Percentiles rank a stretch among this genome's conserved stretches.
Evolutionary conservation across 2,888 invertebrate species (phyloP).

Genomic region (Polymixis flavicincta): DNA sequence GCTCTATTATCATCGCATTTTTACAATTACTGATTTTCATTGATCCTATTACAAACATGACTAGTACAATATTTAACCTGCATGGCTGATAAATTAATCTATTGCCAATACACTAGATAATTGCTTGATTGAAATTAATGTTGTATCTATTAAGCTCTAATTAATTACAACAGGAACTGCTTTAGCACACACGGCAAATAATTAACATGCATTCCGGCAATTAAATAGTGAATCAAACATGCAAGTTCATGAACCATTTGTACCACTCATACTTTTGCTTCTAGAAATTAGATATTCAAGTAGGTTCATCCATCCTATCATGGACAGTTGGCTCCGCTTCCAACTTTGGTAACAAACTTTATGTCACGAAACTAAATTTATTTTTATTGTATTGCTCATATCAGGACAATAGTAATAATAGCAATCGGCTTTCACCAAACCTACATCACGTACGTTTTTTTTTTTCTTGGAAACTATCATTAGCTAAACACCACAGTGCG

Average conservation of each 20-base stretch:
- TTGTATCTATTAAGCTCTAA: slow-evolving; percentile 29
- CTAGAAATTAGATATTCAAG: background rate
- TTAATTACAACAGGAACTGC: slow-evolving; percentile 26
- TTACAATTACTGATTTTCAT: slow-evolving; percentile 17
- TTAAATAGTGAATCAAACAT: background rate
- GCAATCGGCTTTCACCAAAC: background rate
- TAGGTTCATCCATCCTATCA: background rate
- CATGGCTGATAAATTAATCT: background rate
- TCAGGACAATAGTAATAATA: background rate
- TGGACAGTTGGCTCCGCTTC: background rate
- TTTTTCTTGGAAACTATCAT: background rate
- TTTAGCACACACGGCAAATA: background rate
- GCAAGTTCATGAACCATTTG: slow-evolving; percentile 5
- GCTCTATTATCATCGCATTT: background rate
- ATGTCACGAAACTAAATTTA: background rate
- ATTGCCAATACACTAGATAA: slow-evolving; percentile 14
- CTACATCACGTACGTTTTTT: too few species aligned
- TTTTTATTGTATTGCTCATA: background rate
- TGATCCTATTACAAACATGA: slow-evolving; percentile 27
- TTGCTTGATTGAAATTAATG: slow-evolving; percentile 34
- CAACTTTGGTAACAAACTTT: background rate
- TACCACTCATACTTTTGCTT: background rate
- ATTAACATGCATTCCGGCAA: background rate
- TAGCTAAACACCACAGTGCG: background rate
- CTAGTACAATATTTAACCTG: slow-evolving; percentile 1